phyloP scores from a whole-genome alignment of 2,113 vertebrate species.

The Eretmochelys imbricata region DNA sequence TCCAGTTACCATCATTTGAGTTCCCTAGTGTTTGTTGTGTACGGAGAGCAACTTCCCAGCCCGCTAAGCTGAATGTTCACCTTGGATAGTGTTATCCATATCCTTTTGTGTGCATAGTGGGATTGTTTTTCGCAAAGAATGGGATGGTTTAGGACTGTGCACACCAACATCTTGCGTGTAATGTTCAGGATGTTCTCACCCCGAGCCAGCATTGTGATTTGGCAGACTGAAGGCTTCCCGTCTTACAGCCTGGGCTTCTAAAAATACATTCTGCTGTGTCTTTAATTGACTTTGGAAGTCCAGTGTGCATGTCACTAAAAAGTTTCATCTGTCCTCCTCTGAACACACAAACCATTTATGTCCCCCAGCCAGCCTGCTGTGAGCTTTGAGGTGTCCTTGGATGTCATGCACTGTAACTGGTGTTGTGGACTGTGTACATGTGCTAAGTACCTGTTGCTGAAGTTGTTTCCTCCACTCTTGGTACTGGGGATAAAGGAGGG shows the following conservation, averaged over 20 bases:
- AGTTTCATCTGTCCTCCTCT: not conserved
- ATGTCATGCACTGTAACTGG: rapidly evolving
- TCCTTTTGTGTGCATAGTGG: not conserved
- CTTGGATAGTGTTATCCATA: not conserved
- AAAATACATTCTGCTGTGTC: not conserved
- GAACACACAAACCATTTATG: not conserved
- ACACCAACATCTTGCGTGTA: not conserved
- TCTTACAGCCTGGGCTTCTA: rapidly evolving
- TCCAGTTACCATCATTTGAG: no score
- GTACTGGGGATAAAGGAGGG: not conserved
- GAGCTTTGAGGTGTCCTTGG: not conserved
- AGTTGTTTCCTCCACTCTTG: not conserved
- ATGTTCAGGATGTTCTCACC: not conserved
- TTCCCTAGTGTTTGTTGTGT: no score
- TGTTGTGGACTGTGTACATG: rapidly evolving
- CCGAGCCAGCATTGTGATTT: not conserved
- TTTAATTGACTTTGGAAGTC: not conserved
- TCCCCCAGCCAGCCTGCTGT: not conserved
- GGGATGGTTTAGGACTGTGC: not conserved
- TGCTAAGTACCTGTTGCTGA: not conserved
- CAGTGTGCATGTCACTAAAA: not conserved
- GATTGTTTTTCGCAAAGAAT: no score
- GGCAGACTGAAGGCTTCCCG: not conserved
- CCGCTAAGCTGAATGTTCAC: not conserved
- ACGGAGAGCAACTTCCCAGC: not conserved